Evolutionary conservation across 1,140 invertebrate genomes (phyloP), one percentile per base, ranked within the genome.

Genomic region (Brevipalpus yothersi): DNA sequence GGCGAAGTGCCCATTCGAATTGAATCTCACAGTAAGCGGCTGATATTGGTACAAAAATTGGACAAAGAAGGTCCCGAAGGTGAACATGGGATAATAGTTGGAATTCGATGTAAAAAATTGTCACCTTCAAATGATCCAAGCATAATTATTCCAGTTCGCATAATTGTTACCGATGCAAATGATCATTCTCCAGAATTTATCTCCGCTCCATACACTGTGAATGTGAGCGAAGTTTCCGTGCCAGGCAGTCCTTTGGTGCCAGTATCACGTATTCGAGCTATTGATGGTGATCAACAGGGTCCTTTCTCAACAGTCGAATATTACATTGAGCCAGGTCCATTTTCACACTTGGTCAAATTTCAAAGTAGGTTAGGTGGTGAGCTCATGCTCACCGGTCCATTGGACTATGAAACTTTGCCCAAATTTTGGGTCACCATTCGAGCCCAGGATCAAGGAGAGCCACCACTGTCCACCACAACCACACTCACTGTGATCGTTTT

Each of bases 271-370:
- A 82, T 86, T 15, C 74, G 79, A 63, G 86, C 86, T 1, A 71
- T 79, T 41, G 87, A 91, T 72, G 78, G 79, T 58, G 88, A 91
- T 75, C 86, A 90, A 69, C 82, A 82, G 23, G 86, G 87, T n/a
- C 83, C 85, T 19, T 88, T 83, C 72, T 86, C 84, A 13, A 89
- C 84, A 1, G 81, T 92, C 17, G 81, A 86, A 66, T 92, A 91
- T 70, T 77, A 80, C 54, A 81, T 90, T 53, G 73, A 84, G 53
- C 77, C 82, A 0, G 85, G 83, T 58, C 79, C 78, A 0, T 77
- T 84, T 72, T 80, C 82, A 75, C 83, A 87, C 65, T 82, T 80
- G 67, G 81, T 89, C 60, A 77, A 80, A 45, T 89, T 90, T 68
- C 76, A 82, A 11, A 87, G 83, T 70, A 82, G 83, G 53, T 71